Conservation (phyloP, 2,888 invertebrate genomes). For the Shargacucullia verbasci region DNA sequence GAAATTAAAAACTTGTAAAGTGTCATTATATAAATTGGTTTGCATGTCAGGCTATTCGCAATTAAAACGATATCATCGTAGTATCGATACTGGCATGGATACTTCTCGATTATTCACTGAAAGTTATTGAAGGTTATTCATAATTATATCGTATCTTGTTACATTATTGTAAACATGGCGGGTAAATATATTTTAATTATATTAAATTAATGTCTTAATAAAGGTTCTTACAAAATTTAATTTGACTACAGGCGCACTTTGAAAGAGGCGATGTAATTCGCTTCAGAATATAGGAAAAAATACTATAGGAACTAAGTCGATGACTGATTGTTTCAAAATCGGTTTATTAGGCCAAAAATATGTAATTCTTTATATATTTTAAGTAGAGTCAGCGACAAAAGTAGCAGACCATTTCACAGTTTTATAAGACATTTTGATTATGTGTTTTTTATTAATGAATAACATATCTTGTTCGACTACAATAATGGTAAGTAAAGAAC, state of each 20-base stretch:
- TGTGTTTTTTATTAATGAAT: no score
- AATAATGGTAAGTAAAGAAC: no score
- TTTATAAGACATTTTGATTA: no score
- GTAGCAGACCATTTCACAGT: no score
- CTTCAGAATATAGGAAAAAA: no score
- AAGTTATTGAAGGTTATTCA: neutral
- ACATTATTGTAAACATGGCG: neutral
- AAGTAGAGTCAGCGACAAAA: no score
- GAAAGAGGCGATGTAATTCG: no score
- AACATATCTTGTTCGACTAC: no score
- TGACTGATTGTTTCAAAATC: neutral
- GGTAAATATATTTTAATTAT: neutral
- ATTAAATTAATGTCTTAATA: neutral
- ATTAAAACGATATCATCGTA: slow-evolving; percentile 12
- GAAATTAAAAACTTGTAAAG: slow-evolving; percentile 18
- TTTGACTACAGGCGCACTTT: no score
- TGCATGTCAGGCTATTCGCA: slow-evolving; percentile 7
- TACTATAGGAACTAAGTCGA: neutral
- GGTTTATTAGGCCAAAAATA: no score
- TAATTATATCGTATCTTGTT: slow-evolving; percentile 9
- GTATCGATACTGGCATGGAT: slow-evolving; percentile 11
- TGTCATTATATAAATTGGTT: slow-evolving; percentile 13
- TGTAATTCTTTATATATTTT: no score
- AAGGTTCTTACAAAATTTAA: no score
- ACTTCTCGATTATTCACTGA: slow-evolving; percentile 8